Evolutionary conservation across 2,113 vertebrate genomes (phyloP), one percentile per base, ranked within the genome.

Genomic region (Motacilla tschutschensis): DNA sequence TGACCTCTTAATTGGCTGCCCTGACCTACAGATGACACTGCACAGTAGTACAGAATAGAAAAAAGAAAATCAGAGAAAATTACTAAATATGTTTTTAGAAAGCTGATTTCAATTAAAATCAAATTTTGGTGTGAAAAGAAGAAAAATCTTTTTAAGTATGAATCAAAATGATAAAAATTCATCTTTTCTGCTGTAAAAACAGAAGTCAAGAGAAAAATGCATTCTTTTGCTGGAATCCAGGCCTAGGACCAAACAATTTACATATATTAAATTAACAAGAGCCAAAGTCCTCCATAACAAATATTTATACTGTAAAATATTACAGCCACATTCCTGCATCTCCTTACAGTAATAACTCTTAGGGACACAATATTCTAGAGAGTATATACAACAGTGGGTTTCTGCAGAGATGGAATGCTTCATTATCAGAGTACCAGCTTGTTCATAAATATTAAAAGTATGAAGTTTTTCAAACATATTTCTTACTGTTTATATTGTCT

Each of bases 401-500:
- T 89, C 70, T 89, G 79, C 15, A 10, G 86, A 95, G 83, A 94
- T 84, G 91, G 80, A 95, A 94, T 91, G 80, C 78, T 95, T 94
- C 90, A 92, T 94, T 95, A 94, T 88, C 62, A 91, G 87, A 90
- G 73, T 59, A 95, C 48, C 46, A 87, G 78, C 59, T 43, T 93
- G 70, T 85, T 92, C 92, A 94, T 94, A 94, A 95, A 95, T 95
- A 95, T 94, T 91, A 89, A 94, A 94, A 69, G 79, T 50, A 83
- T 7, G 80, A 91, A 84, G 67, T 76, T 93, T 93, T 77, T 51
- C 90, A 64, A 36, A 81, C 48, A 47, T 64, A 43, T 62, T 88
- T 91, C 50, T 83, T 67, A 64, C 50, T 85, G 59, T 79, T 91
- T 91, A 91, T 58, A 60, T 60, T 91, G 74, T 65, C 62, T 91